Evolutionary conservation across 2,113 vertebrate species (phyloP).

Genomic region (Lethenteron reissneri): DNA sequence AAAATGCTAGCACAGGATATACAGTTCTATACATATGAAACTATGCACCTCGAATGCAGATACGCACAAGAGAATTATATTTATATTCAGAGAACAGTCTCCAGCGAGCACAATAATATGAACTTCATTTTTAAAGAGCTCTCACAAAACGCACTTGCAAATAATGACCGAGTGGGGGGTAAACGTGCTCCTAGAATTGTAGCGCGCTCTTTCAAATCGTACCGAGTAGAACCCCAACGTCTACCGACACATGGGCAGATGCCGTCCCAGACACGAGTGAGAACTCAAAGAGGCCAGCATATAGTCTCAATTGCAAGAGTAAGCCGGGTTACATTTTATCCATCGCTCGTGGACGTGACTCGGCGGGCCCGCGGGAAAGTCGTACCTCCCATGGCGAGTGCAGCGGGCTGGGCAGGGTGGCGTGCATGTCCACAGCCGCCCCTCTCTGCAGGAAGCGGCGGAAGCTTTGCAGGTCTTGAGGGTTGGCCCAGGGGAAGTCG

Average conservation of each 20-base stretch:
- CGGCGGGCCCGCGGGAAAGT: no score
- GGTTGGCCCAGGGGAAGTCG: slow-evolving; percentile 25
- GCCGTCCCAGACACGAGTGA: background rate
- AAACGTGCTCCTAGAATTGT: no score
- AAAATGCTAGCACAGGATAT: no score
- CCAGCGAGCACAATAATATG: no score
- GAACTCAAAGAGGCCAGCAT: background rate
- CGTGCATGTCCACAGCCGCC: slow-evolving; percentile 38
- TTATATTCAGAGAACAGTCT: no score
- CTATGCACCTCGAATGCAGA: no score
- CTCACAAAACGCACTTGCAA: no score
- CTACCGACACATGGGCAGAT: background rate
- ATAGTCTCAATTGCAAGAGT: background rate
- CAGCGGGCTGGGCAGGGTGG: slow-evolving; percentile 62
- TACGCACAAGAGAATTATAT: no score
- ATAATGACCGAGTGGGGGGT: no score
- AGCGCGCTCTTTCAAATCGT: no score
- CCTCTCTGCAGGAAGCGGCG: slow-evolving; percentile 66
- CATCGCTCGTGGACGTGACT: background rate
- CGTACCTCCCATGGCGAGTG: slow-evolving; percentile 73
- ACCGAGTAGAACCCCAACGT: background rate
- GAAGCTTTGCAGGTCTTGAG: slow-evolving; percentile 69
- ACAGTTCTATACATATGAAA: no score
- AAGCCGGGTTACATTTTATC: background rate
- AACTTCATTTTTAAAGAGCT: no score